phyloP scores from a whole-genome alignment of 2,113 vertebrate species.

The Cairina moschata region DNA sequence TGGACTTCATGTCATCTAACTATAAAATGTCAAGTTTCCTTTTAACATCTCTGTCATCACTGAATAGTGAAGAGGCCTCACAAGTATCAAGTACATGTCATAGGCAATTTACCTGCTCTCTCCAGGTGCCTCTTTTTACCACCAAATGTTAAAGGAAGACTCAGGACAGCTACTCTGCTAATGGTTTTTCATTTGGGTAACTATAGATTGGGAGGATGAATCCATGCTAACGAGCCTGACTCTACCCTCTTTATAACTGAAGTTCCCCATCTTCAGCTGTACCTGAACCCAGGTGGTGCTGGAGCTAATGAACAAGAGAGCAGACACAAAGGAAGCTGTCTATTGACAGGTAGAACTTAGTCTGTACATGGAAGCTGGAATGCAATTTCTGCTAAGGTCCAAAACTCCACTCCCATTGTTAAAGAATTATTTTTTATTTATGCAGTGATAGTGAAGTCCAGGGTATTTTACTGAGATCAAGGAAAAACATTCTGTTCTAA shows the following conservation, averaged over 20 bases:
- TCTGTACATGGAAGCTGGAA: background rate
- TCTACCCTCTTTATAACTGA: background rate
- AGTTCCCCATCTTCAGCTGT: background rate
- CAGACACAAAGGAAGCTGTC: background rate
- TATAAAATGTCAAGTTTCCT: background rate
- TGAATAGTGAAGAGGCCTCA: background rate
- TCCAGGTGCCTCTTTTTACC: background rate
- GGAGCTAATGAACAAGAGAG: background rate
- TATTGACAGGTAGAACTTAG: background rate
- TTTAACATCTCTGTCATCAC: background rate
- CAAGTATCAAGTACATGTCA: background rate
- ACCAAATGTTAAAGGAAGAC: background rate
- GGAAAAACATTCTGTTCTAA: constrained; percentile 42
- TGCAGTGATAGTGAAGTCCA: constrained; percentile 18
- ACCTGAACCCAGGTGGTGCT: background rate
- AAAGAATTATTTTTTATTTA: constrained; percentile 37
- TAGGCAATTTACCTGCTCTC: background rate
- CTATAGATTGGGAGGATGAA: background rate
- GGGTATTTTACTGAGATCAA: constrained; percentile 33
- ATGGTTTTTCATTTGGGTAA: background rate
- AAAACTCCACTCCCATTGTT: background rate
- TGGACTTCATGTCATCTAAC: background rate
- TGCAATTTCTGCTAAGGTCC: background rate
- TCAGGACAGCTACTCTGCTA: background rate
- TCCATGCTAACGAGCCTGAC: background rate